phyloP scores from a whole-genome alignment of 2,888 invertebrate genomes.

The Eumerus sabulonum region DNA sequence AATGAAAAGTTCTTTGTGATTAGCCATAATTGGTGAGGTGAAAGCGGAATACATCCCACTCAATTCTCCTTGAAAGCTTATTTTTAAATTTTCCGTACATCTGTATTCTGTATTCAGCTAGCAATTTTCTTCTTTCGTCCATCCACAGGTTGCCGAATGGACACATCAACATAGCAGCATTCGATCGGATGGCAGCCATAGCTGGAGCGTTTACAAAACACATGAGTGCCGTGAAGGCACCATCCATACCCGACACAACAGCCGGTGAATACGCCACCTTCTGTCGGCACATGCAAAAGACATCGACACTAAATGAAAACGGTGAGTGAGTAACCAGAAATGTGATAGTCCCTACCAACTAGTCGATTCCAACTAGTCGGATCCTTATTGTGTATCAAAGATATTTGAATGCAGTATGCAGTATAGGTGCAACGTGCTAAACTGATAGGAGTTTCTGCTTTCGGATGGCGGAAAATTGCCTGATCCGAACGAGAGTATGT shows the following conservation, averaged over 20 bases:
- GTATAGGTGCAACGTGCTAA: too few species aligned
- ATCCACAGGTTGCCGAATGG: conserved; percentile 86
- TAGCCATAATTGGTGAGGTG: too few species aligned
- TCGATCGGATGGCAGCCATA: conserved; percentile 78
- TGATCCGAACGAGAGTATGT: too few species aligned
- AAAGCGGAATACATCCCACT: conserved; percentile 21
- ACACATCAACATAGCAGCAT: conserved; percentile 87
- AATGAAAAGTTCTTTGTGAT: too few species aligned
- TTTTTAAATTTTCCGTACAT: conserved; percentile 37
- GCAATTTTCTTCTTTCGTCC: conserved; percentile 55
- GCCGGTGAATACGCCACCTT: conserved; percentile 77
- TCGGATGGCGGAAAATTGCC: too few species aligned
- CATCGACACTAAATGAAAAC: conserved; percentile 77
- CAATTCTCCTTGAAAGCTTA: conserved; percentile 29
- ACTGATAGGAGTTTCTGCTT: too few species aligned
- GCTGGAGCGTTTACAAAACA: conserved; percentile 79
- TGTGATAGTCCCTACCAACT: too few species aligned
- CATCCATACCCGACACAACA: conserved; percentile 70
- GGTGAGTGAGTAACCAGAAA: conserved; percentile 73
- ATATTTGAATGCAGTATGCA: too few species aligned
- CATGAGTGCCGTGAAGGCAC: conserved; percentile 77
- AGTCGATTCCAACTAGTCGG: too few species aligned
- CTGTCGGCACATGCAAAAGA: conserved; percentile 78
- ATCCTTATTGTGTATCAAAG: too few species aligned
- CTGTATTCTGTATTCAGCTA: conserved; percentile 9